Percentiles rank a stretch among this genome's conserved stretches.
Evolutionary conservation across 1,140 invertebrate species (phyloP).

Genomic region (Thalassaphorura encarpata): DNA sequence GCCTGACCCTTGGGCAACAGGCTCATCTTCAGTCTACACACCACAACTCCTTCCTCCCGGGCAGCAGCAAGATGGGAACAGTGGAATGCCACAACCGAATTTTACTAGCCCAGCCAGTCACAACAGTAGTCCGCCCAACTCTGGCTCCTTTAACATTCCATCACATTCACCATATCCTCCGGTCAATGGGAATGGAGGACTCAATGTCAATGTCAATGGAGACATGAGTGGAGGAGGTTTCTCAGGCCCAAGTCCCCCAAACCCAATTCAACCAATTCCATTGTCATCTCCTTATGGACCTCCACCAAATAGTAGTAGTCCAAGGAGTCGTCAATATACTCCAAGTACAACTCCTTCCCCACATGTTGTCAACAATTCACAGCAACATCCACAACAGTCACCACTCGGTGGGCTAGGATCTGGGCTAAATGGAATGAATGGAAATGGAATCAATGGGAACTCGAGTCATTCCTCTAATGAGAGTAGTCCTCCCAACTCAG

Average conservation of each 20-base stretch:
- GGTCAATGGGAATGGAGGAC: not conserved
- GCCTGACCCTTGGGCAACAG: slow-evolving; percentile 10
- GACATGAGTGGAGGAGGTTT: slow-evolving; percentile 5
- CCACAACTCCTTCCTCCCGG: slow-evolving; percentile 16
- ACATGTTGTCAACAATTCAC: slow-evolving; percentile 26
- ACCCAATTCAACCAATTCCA: slow-evolving; percentile 22
- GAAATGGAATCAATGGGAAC: slow-evolving; percentile 9
- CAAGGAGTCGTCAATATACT: slow-evolving; percentile 23
- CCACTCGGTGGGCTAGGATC: too few relatives aligned
- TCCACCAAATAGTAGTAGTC: slow-evolving; percentile 22
- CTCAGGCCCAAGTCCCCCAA: slow-evolving; percentile 25
- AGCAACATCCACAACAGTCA: slow-evolving; percentile 26
- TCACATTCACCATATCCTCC: slow-evolving; percentile 15
- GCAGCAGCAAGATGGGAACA: too few relatives aligned
- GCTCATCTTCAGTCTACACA: slow-evolving; percentile 11
- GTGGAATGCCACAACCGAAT: too few relatives aligned
- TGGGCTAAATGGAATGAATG: slow-evolving; percentile 20
- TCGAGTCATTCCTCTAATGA: slow-evolving; percentile 1
- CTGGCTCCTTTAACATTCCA: slow-evolving; percentile 24
- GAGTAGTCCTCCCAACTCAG: slow-evolving; percentile 1
- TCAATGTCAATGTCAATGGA: not conserved
- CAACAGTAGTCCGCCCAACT: slow-evolving; percentile 3
- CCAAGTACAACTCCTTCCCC: slow-evolving; percentile 26
- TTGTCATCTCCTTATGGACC: slow-evolving; percentile 22
- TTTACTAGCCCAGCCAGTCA: not conserved